Base-by-base conservation (phyloP, 2,888 invertebrate species). In the Thumatha senex region DNA sequence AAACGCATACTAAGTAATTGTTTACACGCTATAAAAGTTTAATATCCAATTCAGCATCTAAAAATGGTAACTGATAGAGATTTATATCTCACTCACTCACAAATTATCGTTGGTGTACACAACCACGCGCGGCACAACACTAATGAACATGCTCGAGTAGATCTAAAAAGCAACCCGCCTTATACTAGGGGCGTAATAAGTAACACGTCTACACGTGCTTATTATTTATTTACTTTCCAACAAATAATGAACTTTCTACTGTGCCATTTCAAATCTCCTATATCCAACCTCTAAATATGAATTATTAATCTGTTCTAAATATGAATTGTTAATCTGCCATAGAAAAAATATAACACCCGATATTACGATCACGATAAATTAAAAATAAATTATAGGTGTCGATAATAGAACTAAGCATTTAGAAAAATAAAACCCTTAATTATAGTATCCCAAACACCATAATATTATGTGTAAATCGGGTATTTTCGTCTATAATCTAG, bases 401-500 rank as follows among this genome's bases (percentile, higher is more conserved):
- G 39, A 46, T 46, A 40, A 46, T 46, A 46, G 46, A 12, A 58
- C 49, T 54, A 61, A 67, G 47, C 53, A 58, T 58, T 63, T 45
- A 30, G 34, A 31, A 43, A 34, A 29, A 29, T 54, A 54, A 62
- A 56, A 64, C 51, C 51, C 62, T 63, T 73, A 69, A 74, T 70
- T 61, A 68, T 58, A 55, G 52, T 61, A 58, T 58, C 48, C 51
- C 43, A 63, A 64, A 67, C 61, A 64, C 67, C 61, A 62, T 66
- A 33, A 60, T 50, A 75, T 73, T 74, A 70, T 54, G 60, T 47
- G 57, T 49, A 60, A 72, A 76, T 70, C 61, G 57, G 50, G 44
- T 41, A 53, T 54, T 46, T 60, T 59, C 48, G 65, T 52, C 40
- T 55, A 62, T 74, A 67, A 74, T 69, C 69, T 61, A 48, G 42